phyloP scores from a whole-genome alignment of 2,113 vertebrate genomes.

The Phrynocephalus versicolor region DNA sequence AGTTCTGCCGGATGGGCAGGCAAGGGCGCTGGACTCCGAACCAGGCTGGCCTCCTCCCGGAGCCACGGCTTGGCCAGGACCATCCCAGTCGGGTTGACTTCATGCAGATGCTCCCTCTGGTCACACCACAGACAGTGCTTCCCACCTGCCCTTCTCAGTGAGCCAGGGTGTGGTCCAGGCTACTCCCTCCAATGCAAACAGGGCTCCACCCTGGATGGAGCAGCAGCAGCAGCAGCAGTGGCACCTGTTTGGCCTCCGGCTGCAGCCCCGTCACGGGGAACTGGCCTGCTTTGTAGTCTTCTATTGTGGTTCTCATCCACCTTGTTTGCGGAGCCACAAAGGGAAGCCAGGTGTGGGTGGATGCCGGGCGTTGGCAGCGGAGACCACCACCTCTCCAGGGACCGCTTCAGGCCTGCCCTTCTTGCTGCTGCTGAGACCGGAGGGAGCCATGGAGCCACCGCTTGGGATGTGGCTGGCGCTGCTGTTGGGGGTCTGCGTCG shows the following conservation, averaged over 20 bases:
- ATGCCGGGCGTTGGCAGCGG: too few relatives aligned
- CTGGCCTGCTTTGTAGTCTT: background rate
- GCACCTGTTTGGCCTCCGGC: background rate
- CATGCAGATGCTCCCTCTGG: background rate
- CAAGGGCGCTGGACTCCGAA: too few relatives aligned
- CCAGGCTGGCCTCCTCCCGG: too few relatives aligned
- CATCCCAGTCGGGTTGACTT: background rate
- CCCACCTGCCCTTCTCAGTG: accelerated
- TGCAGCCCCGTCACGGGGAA: background rate
- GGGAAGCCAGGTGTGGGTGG: background rate
- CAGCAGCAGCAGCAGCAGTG: background rate
- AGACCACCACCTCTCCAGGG: background rate
- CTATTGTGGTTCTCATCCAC: accelerated
- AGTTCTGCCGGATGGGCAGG: background rate
- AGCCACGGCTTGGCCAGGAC: too few relatives aligned
- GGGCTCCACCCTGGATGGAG: background rate
- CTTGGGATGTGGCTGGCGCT: background rate
- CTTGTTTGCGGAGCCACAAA: background rate
- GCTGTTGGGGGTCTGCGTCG: background rate
- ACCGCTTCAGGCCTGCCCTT: too few relatives aligned
- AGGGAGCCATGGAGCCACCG: too few relatives aligned
- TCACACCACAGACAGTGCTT: background rate
- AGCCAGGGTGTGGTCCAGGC: background rate
- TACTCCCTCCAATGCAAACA: background rate
- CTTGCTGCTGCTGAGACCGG: background rate